Base-by-base conservation (phyloP, 2,888 invertebrate genomes). In the Nineta flava region DNA sequence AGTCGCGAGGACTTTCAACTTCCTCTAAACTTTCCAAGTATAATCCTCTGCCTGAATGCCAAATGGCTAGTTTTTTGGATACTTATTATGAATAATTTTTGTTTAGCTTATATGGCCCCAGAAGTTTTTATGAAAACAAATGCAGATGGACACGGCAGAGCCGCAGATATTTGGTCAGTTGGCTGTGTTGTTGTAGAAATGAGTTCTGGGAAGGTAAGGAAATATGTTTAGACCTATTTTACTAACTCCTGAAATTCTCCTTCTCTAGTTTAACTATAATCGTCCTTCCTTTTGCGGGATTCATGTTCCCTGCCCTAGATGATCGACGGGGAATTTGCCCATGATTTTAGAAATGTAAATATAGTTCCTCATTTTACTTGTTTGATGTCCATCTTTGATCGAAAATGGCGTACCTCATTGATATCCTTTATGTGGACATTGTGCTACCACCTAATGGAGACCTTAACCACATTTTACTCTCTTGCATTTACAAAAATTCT, bases 161-260 rank as follows among this genome's bases (percentile, higher is more conserved):
- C 90, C 2, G 92, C 91, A 3, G 96, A 96, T 71, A 83, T 96
- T 61, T 96, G 95, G 95, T 93, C 93, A 32, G 76, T 93, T 43
- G 95, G 94, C 35, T 95, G 94, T 70, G 93, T 93, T 50, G 87
- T 95, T 53, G 81, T 94, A 1, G 94, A 96, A 69, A 95, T 96
- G 94, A 81, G 86, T 17, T 87, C 90, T 12, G 94, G 94, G 57
- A 86, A 90, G 26, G 26, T 26, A 26, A 26, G 7, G n/a, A 26
- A 26, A 19, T 19, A 19, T 19, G 2, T 19, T 19, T 77, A 87
- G 88, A 65, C 56, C 60, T 46, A 41, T 34, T 16, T 16, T 15
- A 42, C 10, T 3, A n/a, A 15, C 13, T 9, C 10, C 15, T 42
- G 42, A 15, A 12, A n/a, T n/a, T n/a, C n/a, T n/a, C n/a, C n/a